Conservation (phyloP, 1,140 invertebrate genomes). For the Homalodisca vitripennis region DNA sequence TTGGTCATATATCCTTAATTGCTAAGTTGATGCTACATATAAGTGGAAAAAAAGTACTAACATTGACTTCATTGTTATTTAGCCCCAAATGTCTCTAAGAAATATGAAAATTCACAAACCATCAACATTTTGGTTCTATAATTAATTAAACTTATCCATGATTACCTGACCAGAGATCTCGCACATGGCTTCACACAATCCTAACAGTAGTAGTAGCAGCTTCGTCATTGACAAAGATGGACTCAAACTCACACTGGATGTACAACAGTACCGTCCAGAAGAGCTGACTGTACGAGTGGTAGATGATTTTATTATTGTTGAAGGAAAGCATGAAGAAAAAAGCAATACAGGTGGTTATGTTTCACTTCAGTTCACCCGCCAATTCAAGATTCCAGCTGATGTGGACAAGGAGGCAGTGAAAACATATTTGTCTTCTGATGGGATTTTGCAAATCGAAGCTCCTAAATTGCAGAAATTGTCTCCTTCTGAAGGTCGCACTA, state of each 20-base stretch:
- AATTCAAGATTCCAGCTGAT: constrained; percentile 61
- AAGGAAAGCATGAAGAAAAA: constrained; percentile 68
- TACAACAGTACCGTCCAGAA: constrained; percentile 76
- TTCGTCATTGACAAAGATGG: constrained; percentile 34
- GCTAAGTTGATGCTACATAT: too few species aligned
- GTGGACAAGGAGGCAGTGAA: constrained; percentile 58
- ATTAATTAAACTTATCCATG: too few species aligned
- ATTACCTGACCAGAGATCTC: too few species aligned
- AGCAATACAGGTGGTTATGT: constrained; percentile 62
- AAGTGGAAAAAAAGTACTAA: too few species aligned
- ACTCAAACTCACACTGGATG: constrained; percentile 61
- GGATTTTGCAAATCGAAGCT: constrained; percentile 59
- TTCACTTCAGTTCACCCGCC: constrained; percentile 60
- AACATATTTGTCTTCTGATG: constrained; percentile 61
- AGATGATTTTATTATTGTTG: constrained; percentile 61
- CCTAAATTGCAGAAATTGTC: constrained; percentile 49
- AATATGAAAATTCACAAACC: too few species aligned
- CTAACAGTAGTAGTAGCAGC: constrained; percentile 34
- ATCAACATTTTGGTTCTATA: too few species aligned
- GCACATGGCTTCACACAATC: too few species aligned
- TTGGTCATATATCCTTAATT: too few species aligned
- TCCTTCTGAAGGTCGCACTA: constrained; percentile 13
- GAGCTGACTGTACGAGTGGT: constrained; percentile 76
- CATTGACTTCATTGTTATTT: too few species aligned
- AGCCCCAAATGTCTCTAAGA: too few species aligned